phyloP scores from a whole-genome alignment of 2,888 invertebrate genomes.

The Pyrochroa serraticornis region DNA sequence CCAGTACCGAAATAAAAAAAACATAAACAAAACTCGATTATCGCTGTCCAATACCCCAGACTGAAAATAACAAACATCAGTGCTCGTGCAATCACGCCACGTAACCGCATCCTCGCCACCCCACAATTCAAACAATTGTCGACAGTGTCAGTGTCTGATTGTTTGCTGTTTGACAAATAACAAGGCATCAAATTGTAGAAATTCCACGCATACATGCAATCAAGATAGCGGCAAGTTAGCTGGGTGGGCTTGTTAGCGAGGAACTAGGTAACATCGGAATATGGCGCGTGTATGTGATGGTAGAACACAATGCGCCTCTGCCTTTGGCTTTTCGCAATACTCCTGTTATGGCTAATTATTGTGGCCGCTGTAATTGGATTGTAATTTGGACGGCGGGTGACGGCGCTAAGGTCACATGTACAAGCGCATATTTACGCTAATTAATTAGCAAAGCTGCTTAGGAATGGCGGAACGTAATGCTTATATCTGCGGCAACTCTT shows the following conservation, averaged over 20 bases:
- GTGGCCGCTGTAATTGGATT: slow-evolving; percentile 30
- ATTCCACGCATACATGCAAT: slow-evolving; percentile 32
- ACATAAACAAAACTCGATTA: slow-evolving; percentile 18
- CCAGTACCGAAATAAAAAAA: background rate
- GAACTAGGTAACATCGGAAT: slow-evolving; percentile 9
- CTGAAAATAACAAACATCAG: slow-evolving; percentile 14
- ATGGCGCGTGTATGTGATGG: background rate
- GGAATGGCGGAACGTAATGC: slow-evolving; percentile 6
- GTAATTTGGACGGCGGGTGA: slow-evolving; percentile 24
- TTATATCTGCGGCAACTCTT: background rate
- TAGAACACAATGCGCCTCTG: slow-evolving; percentile 13
- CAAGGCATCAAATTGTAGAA: slow-evolving; percentile 31
- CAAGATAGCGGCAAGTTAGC: slow-evolving; percentile 27
- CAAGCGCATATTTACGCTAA: slow-evolving; percentile 17
- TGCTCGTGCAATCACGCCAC: slow-evolving; percentile 19
- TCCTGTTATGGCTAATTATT: slow-evolving; percentile 29
- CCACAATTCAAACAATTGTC: slow-evolving; percentile 33
- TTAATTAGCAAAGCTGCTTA: slow-evolving; percentile 24
- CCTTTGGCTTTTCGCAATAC: slow-evolving; percentile 7
- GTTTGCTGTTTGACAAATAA: slow-evolving; percentile 33
- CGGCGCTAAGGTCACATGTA: slow-evolving; percentile 23
- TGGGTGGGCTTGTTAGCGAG: slow-evolving; percentile 17
- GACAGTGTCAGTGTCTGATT: slow-evolving; percentile 28
- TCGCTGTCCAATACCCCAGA: slow-evolving; percentile 6
- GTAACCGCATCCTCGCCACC: slow-evolving; percentile 16